Percentiles rank a stretch among this genome's conserved stretches.
phyloP scores from a whole-genome alignment of 2,797 vertebrate genomes.

The Micropoecilia bifurca region DNA sequence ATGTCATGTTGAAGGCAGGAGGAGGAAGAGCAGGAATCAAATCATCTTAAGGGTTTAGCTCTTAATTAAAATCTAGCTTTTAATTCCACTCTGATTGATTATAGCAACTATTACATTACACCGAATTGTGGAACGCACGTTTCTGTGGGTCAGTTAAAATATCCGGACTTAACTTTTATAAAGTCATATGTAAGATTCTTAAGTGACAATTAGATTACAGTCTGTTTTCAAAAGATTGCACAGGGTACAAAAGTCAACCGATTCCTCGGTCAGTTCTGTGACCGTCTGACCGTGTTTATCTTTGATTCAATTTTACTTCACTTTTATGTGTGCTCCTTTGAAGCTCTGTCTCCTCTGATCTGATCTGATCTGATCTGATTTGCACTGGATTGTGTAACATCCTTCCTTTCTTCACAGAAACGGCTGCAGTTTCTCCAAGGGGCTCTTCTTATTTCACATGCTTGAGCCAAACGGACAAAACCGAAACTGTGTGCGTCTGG shows the following conservation, averaged over 20 bases:
- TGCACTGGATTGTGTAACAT: constrained; percentile 20
- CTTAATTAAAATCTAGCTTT: neutral
- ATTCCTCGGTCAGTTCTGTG: neutral
- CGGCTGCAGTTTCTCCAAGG: neutral
- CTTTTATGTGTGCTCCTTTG: constrained; percentile 8
- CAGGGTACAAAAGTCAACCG: neutral
- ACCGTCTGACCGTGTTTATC: neutral
- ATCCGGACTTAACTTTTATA: neutral
- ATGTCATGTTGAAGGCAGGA: neutral
- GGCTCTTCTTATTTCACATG: constrained; percentile 12
- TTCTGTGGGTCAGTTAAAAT: neutral
- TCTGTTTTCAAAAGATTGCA: neutral
- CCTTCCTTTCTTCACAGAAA: constrained; percentile 8
- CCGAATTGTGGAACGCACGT: neutral
- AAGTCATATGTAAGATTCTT: neutral
- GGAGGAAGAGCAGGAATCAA: neutral
- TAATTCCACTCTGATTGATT: neutral
- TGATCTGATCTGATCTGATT: constrained; percentile 30
- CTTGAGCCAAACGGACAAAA: constrained; percentile 20
- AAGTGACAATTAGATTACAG: neutral
- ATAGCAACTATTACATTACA: neutral
- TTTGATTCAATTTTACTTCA: constrained; percentile 2
- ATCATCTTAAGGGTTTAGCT: neutral
- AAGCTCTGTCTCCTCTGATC: constrained; percentile 15
- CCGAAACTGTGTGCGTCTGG: constrained; percentile 13